Conservation (phyloP, 2,888 invertebrate genomes). For the Ochropleura plecta region DNA sequence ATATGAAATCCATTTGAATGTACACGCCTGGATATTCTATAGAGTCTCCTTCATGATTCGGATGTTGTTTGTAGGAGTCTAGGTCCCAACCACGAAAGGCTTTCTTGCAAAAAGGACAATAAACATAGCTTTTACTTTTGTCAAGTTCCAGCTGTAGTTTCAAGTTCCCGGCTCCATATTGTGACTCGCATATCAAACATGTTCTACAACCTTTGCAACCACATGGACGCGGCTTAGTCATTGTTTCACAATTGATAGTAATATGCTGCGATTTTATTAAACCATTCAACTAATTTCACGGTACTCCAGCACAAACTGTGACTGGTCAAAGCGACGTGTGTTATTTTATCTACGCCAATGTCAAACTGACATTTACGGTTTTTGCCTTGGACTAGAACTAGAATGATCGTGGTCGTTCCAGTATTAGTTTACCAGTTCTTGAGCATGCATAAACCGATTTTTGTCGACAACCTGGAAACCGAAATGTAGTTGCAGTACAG, state of each 20-base stretch:
- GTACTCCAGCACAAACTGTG: neutral
- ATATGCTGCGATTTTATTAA: neutral
- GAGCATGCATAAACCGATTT: conserved; percentile 10
- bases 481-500: neutral
- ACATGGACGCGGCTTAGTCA: conserved; percentile 94
- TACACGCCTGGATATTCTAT: conserved; percentile 93
- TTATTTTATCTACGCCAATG: conserved; percentile 3
- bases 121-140: conserved; percentile 92
- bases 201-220: conserved; percentile 98
- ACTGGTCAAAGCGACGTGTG: neutral
- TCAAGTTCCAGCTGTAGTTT: conserved; percentile 83
- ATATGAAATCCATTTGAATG: conserved; percentile 94
- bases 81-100: conserved; percentile 94
- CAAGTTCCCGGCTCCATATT: conserved; percentile 85
- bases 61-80: conserved; percentile 91
- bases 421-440: neutral
- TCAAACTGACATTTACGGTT: conserved; percentile 31
- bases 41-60: conserved; percentile 91
- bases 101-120: conserved; percentile 94
- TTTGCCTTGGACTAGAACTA: no score
- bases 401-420: conserved; percentile 1
- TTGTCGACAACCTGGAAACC: neutral
- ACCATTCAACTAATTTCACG: conserved; percentile 26
- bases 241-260: conserved; percentile 68
- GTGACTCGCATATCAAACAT: conserved; percentile 96